These are phyloP conservation scores for Calliopum simillimum DNA, from an alignment of 2,888 invertebrate species.

Conservation along the genomic window DNA sequence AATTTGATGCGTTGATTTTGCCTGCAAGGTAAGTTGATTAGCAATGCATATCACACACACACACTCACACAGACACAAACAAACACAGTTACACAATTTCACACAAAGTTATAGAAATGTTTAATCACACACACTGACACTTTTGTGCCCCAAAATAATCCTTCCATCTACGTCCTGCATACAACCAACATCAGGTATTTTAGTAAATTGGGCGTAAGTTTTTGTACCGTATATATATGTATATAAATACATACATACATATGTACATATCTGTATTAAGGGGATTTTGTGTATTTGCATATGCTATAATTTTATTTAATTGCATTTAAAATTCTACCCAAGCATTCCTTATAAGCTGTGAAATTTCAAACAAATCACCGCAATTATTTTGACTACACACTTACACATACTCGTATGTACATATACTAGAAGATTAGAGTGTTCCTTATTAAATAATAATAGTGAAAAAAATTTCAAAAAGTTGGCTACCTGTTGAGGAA, in stretches of 20 bases:
- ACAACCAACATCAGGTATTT: too few species aligned
- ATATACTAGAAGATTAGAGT: too few species aligned
- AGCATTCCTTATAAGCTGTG: not conserved
- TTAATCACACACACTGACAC: constrained; percentile 7
- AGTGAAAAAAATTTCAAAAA: too few species aligned
- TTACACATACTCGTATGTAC: too few species aligned
- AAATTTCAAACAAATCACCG: too few species aligned
- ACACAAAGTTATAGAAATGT: not conserved
- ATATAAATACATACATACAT: constrained; percentile 7
- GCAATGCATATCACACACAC: not conserved
- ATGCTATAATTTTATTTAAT: not conserved
- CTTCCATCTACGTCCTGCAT: too few species aligned
- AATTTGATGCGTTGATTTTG: constrained; percentile 89
- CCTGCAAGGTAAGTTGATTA: constrained; percentile 82
- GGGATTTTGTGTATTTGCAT: not conserved
- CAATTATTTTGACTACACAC: too few species aligned
- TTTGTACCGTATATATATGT: not conserved
- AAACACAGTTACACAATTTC: not conserved
- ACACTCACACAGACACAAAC: constrained; percentile 5
- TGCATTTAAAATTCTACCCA: not conserved
- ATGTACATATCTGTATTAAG: not conserved
- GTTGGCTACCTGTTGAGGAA: too few species aligned
- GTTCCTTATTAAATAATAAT: too few species aligned
- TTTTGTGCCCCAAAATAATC: not conserved
- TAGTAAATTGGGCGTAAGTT: not conserved